Base-by-base conservation (phyloP, 2,888 invertebrate species). In the Copidosoma aretas region DNA sequence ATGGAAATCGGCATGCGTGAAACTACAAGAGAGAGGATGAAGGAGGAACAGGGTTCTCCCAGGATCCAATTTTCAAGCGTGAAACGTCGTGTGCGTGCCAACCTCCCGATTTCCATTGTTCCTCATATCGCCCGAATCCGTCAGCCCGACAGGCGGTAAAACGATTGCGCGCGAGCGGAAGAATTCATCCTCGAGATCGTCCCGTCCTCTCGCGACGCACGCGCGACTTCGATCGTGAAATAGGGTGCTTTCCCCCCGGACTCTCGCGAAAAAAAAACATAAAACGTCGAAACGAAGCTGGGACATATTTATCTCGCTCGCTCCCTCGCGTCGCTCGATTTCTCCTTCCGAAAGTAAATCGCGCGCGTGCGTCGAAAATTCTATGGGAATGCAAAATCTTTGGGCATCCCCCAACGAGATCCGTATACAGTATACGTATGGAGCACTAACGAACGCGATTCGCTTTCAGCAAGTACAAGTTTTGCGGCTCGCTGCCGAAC, bases 401-500 rank as follows among this genome's bases (percentile, higher is more conserved):
- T 32, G 3, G 8, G 32, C 32, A 8, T 32, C 32, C 3, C 8
- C 3, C 4, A 32, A 32, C 8, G 8, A 8, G 32, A 32, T 32
- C 3, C 32, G 3, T 32, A n/a, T n/a, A n/a, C n/a, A n/a, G n/a
- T n/a, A n/a, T n/a, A n/a, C n/a, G n/a, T n/a, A n/a, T n/a, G n/a
- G n/a, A n/a, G n/a, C n/a, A n/a, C n/a, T n/a, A n/a, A n/a, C n/a
- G n/a, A n/a, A n/a, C n/a, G n/a, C n/a, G 8, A 32, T 32, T 8
- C 32, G 3, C 3, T 68, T 65, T 5, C 57, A 66, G 61, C 74
- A 81, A 84, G 74, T 84, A 85, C 76, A 85, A 84, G 77, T 82
- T 86, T 71, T 87, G 88, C 78, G 87, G 88, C 70, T 91, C 91
- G 52, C 81, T 91, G 75, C 91, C 91, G 14, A 91, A 91, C 84